Base-by-base conservation (phyloP, 1,140 invertebrate species). In the Drosophila nikananu region DNA sequence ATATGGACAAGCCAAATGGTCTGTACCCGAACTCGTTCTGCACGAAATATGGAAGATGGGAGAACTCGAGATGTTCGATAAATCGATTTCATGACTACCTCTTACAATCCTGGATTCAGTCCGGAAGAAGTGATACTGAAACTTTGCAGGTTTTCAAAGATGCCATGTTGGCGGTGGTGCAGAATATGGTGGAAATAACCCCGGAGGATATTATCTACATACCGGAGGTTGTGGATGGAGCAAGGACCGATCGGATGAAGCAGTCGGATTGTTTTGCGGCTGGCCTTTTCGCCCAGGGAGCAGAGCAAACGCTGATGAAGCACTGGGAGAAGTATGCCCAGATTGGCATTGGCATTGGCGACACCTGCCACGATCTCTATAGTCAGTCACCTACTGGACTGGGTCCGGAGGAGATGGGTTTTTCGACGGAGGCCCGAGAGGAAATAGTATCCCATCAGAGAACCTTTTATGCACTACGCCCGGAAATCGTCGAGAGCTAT, bases 71-170 rank as follows among this genome's bases (percentile, higher is more conserved):
- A 7, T 51, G 23, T 23, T 42, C 67, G 1, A 44, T 73, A 8
- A 99, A 99, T 94, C 98, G 98, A 91, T 99, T 99, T 94, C 99
- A 99, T 94, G 99, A 99, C 93, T 99, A 99, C 93, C 94, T 99
- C 23, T 93, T 99, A 37, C 99, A 99, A 94, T 96, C 97, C 0
- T 99, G 98, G 97, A 93, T 99, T n/a, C 96, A 98, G 82, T 97
- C 97, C 0, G 97, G 96, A 4, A 94, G 94, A 66, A 95, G 95
- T 55, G 97, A 99, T 93, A 92, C 94, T 12, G 95, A 97, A 83
- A 97, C 97, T 0, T 95, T 96, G 46, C 94, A 96, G 87, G 97
- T 99, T 97, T 99, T 98, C 93, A 97, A 98, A 83, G 96, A 97
- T 49, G 98, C 98, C 1, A 96, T 99, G 93, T 94, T 95, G 55